Percentiles rank a stretch among this genome's conserved stretches.
phyloP scores from a whole-genome alignment of 1,140 invertebrate species.

The Drosophila serrata region DNA sequence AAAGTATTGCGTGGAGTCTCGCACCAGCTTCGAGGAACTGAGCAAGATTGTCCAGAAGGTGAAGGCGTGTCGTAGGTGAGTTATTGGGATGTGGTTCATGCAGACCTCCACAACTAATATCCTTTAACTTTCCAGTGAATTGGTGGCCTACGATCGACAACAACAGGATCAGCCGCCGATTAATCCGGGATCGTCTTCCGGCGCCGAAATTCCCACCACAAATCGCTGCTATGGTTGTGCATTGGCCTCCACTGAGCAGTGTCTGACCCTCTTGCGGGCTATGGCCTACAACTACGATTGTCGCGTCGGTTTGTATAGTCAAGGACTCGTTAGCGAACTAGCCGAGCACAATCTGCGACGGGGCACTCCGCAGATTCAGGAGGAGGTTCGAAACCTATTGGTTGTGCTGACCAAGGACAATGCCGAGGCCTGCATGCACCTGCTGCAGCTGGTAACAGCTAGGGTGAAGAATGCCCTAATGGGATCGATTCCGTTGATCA shows the following conservation, averaged over 20 bases:
- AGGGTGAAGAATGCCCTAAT: slow-evolving; percentile 92
- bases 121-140: slow-evolving; percentile 87
- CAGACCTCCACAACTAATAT: slow-evolving; percentile 6
- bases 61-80: slow-evolving; percentile 90
- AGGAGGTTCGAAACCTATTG: slow-evolving; percentile 94
- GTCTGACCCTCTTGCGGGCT: slow-evolving; percentile 96
- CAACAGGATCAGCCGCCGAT: slow-evolving; percentile 87
- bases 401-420: slow-evolving; percentile 97
- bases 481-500: slow-evolving; percentile 87
- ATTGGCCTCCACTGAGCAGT: slow-evolving; percentile 95
- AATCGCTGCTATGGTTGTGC: slow-evolving; percentile 94
- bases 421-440: slow-evolving; percentile 93
- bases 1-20: slow-evolving; percentile 97
- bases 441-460: slow-evolving; percentile 93
- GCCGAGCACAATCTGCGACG: slow-evolving; percentile 95
- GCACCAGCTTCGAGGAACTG: slow-evolving; percentile 97
- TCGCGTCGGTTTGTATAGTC: slow-evolving; percentile 92
- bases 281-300: slow-evolving; percentile 93
- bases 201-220: slow-evolving; percentile 56
- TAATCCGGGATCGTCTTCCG: slow-evolving; percentile 13
- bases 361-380: slow-evolving; percentile 92
- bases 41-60: slow-evolving; percentile 98
- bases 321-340: slow-evolving; percentile 95
- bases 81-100: not conserved
- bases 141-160: slow-evolving; percentile 96